These are phyloP conservation scores for Axis porcinus DNA, from an alignment of 2,113 vertebrate genomes.

Conservation along the genomic window DNA sequence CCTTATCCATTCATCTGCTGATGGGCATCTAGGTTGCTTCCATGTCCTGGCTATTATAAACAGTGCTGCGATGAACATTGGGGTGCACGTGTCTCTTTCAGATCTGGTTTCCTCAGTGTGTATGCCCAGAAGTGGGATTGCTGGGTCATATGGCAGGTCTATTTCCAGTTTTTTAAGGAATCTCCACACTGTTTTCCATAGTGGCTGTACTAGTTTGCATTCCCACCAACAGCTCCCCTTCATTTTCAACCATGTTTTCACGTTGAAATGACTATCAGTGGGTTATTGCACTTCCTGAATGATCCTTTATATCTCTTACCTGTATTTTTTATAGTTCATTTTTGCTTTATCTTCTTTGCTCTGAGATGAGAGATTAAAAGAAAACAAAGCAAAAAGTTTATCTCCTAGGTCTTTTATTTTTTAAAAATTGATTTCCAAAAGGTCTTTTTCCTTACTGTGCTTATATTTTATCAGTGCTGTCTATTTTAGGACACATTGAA, in stretches of 20 bases:
- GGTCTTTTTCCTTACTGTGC: neutral
- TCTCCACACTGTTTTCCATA: too few species aligned
- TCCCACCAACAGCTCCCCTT: neutral
- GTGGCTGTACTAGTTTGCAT: too few species aligned
- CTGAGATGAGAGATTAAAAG: neutral
- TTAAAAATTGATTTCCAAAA: neutral
- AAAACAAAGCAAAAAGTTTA: neutral
- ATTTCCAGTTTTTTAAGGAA: too few species aligned
- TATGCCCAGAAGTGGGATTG: too few species aligned
- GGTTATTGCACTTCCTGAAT: neutral
- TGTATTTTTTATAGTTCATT: neutral
- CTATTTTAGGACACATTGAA: neutral
- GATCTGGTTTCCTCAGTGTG: too few species aligned
- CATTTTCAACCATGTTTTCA: neutral
- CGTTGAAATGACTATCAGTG: neutral
- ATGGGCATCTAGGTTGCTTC: too few species aligned
- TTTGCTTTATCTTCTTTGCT: neutral
- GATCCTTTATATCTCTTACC: neutral
- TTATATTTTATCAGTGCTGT: neutral
- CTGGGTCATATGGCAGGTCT: too few species aligned
- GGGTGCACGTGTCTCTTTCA: too few species aligned
- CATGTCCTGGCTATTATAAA: too few species aligned
- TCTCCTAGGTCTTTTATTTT: neutral
- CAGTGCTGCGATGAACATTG: too few species aligned
- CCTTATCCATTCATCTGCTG: too few species aligned